Evolutionary conservation across 1,140 invertebrate species (phyloP), one percentile per base, ranked within the genome.

Genomic region (Drosophila rhopaloa): DNA sequence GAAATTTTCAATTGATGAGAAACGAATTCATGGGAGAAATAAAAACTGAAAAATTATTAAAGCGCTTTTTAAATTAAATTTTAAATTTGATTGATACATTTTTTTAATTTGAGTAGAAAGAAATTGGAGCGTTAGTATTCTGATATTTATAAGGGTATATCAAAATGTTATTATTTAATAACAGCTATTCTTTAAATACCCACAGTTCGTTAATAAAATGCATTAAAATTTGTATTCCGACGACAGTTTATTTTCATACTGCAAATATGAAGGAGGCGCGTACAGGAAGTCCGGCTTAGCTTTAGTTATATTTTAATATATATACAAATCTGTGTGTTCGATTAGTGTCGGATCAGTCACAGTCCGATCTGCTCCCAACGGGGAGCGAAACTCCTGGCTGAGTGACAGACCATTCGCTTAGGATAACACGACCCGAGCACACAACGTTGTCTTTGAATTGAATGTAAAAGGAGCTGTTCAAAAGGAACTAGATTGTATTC

Each of bases 401-500:
- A 66, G 38, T n/a, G 32, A 7, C 38, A 68, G 60, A 50, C 14
- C 53, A 41, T 57, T 50, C 24, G 75, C 56, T 77, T 57, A 29
- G 41, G 55, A 61, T 19, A 48, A 77, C 43, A 71, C 67, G 38
- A 71, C 27, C 65, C 65, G 68, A 72, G 66, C 68, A 71, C 65
- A 77, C 65, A 76, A 71, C 43, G 55, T 56, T 76, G 53, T 83
- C 46, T 71, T 59, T 79, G 61, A 80, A 54, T 65, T 77, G 66
- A 57, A 67, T 67, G 58, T 72, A 50, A 40, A 67, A 76, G 75
- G 76, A 78, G 59, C 50, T 73, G 73, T 81, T 79, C 59, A 66
- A 59, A 79, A 86, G 83, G 83, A 86, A 86, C 83, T 83, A 86
- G 62, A 79, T 48, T 55, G 43, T 86, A 84, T 84, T 72, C 70